Conservation (phyloP, 1,140 invertebrate genomes). For the Phocides pigmalion region DNA sequence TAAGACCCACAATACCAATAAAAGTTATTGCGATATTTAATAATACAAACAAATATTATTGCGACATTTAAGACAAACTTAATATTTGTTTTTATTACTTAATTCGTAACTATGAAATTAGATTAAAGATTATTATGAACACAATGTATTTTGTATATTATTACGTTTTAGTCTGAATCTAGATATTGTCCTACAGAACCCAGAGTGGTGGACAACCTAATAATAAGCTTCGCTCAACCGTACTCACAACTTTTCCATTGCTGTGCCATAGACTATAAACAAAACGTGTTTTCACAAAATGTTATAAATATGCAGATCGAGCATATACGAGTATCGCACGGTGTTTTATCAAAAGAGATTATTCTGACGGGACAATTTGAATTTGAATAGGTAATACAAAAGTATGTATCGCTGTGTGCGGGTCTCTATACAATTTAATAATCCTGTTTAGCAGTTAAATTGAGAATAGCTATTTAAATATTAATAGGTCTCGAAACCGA, state of each 20-base stretch:
- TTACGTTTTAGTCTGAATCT: background rate
- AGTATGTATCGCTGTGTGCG: slow-evolving; percentile 18
- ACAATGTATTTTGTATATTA: background rate
- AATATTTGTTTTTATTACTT: too few relatives aligned
- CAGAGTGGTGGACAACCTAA: background rate
- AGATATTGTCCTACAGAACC: background rate
- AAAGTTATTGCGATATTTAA: too few relatives aligned
- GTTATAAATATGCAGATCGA: slow-evolving; percentile 56
- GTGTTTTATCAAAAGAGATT: slow-evolving; percentile 52
- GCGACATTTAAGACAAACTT: too few relatives aligned
- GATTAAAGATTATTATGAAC: background rate
- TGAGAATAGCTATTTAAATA: slow-evolving; percentile 20
- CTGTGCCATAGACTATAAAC: slow-evolving; percentile 21
- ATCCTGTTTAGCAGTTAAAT: slow-evolving; percentile 29
- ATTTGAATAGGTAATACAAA: slow-evolving; percentile 49
- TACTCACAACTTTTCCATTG: background rate
- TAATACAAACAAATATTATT: too few relatives aligned
- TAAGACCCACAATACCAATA: too few relatives aligned
- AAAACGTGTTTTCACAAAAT: slow-evolving; percentile 41
- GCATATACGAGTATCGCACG: slow-evolving; percentile 41
- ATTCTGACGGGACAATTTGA: slow-evolving; percentile 51
- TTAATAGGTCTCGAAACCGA: slow-evolving; percentile 18
- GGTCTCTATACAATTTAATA: slow-evolving; percentile 18
- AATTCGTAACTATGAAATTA: too few relatives aligned
- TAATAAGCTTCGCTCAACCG: background rate